Evolutionary conservation across 2,113 vertebrate genomes (phyloP).

Genomic region (Taxidea taxus): DNA sequence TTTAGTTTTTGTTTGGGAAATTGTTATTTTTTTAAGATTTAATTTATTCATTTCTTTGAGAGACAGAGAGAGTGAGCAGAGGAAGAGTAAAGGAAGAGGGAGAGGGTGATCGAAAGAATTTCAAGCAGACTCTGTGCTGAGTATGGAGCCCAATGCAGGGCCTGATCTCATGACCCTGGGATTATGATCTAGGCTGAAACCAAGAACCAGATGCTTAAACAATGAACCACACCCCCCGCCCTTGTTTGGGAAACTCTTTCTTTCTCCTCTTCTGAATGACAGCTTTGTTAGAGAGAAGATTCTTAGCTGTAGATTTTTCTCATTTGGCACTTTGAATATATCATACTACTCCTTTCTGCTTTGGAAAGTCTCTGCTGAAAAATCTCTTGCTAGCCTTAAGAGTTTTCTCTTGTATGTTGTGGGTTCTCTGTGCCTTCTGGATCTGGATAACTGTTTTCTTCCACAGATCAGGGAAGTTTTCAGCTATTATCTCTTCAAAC

Average conservation of each 20-base stretch:
- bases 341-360: not conserved
- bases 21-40: too few relatives aligned
- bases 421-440: not conserved
- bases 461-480: not conserved
- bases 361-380: not conserved
- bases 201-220: too few relatives aligned
- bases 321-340: not conserved
- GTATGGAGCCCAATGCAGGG: too few relatives aligned
- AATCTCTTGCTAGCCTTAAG: not conserved
- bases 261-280: not conserved
- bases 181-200: too few relatives aligned
- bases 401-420: not conserved
- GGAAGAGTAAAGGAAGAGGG: too few relatives aligned
- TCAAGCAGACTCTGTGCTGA: too few relatives aligned
- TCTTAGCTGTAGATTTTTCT: not conserved
- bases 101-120: too few relatives aligned
- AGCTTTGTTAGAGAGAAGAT: not conserved
- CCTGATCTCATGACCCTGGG: too few relatives aligned
- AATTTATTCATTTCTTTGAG: too few relatives aligned
- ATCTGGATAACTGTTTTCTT: not conserved
- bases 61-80: too few relatives aligned
- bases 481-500: not conserved
- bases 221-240: too few relatives aligned
- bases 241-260: not conserved
- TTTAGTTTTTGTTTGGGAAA: not conserved